Conservation (phyloP, 2,797 vertebrate genomes). For the Falco columbarius region DNA sequence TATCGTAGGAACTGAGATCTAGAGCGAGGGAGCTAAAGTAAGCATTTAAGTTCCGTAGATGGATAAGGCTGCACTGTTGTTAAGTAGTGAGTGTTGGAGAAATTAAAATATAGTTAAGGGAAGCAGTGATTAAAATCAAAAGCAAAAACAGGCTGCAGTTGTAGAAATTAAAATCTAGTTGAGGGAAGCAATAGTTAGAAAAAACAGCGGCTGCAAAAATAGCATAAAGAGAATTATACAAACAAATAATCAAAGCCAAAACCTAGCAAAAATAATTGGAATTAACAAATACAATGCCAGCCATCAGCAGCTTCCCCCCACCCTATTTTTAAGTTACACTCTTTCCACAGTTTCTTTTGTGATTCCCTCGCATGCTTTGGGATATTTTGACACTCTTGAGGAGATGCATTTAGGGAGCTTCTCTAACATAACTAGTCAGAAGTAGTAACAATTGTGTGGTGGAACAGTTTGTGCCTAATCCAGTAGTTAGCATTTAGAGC, state of each 20-base stretch:
- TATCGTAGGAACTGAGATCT: not conserved
- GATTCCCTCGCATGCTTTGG: not conserved
- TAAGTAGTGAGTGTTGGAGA: not conserved
- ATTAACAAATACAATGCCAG: not conserved
- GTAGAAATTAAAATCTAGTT: not conserved
- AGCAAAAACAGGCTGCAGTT: not conserved
- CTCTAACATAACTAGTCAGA: not conserved
- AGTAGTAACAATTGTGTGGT: not conserved
- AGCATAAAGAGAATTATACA: not conserved
- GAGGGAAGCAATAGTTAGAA: not conserved
- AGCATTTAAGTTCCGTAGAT: not conserved
- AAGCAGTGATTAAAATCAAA: not conserved
- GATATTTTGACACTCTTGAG: not conserved
- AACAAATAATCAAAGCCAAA: conserved; percentile 6
- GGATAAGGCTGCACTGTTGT: not conserved
- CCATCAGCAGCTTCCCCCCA: not conserved
- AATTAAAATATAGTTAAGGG: not conserved
- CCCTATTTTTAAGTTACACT: not conserved
- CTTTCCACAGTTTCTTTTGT: not conserved
- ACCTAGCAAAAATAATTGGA: not conserved
- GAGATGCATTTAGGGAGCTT: not conserved
- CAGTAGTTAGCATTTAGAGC: conserved; percentile 30
- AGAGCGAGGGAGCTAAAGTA: not conserved
- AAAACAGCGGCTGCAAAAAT: not conserved
- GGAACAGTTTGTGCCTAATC: conserved; percentile 6